phyloP scores from a whole-genome alignment of 92 coral and sea anemone species.

The Muricea muricata region DNA sequence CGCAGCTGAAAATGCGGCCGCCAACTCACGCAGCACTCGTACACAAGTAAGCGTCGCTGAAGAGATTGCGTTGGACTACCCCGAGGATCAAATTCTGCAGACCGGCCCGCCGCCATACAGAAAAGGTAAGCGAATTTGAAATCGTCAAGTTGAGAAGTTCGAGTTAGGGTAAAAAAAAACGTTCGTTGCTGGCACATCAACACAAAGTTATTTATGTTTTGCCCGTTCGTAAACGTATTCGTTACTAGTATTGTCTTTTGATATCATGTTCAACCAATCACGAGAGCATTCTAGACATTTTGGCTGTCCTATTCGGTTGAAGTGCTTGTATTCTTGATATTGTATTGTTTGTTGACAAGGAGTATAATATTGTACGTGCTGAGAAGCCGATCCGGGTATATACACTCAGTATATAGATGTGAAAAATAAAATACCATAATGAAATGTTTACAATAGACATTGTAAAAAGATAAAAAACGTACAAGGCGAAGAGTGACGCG shows the following conservation, averaged over 20 bases:
- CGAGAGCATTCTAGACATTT: background rate
- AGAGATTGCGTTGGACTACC: conserved; percentile 26
- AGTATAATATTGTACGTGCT: background rate
- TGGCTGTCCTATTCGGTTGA: background rate
- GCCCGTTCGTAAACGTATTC: no score
- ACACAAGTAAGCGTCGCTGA: background rate
- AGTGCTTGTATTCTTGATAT: background rate
- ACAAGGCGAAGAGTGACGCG: no score
- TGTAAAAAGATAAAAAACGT: no score
- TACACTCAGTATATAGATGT: no score
- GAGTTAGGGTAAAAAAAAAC: no score
- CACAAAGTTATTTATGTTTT: no score
- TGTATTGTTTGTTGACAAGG: background rate
- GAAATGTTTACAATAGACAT: no score
- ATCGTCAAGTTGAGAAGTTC: background rate
- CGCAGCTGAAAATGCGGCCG: background rate
- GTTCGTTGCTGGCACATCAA: no score
- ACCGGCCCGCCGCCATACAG: conserved; percentile 38
- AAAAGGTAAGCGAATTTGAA: conserved; percentile 16
- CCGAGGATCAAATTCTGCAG: conserved; percentile 4
- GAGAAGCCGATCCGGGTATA: no score
- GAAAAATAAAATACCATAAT: no score
- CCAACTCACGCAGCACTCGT: background rate
- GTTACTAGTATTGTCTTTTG: no score
- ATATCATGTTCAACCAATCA: no score